Conservation (phyloP, 2,113 vertebrate genomes). For the Cyanoderma ruficeps region DNA sequence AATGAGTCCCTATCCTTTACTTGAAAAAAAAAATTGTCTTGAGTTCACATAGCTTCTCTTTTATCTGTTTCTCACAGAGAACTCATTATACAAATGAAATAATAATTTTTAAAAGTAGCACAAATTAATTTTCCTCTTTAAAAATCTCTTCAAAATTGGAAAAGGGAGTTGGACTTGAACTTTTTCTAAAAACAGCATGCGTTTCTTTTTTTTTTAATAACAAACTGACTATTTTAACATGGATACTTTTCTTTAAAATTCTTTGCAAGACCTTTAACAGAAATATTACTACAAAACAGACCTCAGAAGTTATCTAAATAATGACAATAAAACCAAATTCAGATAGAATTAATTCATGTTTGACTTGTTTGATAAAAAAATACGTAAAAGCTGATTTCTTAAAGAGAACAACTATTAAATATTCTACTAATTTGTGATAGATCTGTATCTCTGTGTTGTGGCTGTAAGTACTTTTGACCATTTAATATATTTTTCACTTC, state of each 20-base stretch:
- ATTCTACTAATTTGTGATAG: neutral
- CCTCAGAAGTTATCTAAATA: neutral
- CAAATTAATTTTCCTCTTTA: neutral
- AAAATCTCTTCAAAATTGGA: neutral
- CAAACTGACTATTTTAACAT: neutral
- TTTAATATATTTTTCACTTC: neutral
- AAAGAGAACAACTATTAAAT: neutral
- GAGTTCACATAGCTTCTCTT: neutral
- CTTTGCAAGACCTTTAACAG: neutral
- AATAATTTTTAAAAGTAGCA: neutral
- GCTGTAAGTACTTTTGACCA: neutral
- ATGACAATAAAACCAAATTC: neutral
- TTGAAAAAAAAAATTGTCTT: neutral
- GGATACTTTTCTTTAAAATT: neutral
- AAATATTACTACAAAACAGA: neutral
- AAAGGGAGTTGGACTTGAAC: neutral
- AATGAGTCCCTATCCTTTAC: neutral
- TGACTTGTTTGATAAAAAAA: neutral
- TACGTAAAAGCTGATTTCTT: neutral
- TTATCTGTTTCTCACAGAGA: neutral
- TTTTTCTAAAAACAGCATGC: fast-evolving
- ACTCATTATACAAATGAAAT: neutral
- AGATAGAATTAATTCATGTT: neutral
- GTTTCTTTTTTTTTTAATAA: neutral
- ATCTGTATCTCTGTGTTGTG: neutral